phyloP scores from a whole-genome alignment of 2,113 vertebrate genomes.

The Thalassarche chlororhynchos region DNA sequence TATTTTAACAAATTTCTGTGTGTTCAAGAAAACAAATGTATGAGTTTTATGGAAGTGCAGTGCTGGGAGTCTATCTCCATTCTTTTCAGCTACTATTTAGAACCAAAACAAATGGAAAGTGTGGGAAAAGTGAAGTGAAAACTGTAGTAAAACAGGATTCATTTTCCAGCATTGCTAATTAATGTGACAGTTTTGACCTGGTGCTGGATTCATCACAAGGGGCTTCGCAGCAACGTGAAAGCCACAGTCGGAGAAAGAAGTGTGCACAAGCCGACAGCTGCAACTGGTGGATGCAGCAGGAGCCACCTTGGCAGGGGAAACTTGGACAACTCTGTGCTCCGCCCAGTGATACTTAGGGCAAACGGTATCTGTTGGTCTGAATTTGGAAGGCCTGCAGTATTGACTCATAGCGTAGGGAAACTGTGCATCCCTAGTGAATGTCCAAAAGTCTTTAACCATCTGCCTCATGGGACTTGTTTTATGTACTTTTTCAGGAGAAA shows the following conservation, averaged over 20 bases:
- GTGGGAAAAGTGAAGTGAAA: not conserved
- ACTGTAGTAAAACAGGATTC: not conserved
- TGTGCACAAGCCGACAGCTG: not conserved
- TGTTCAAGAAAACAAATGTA: not conserved
- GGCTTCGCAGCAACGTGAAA: fast-evolving
- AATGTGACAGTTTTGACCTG: not conserved
- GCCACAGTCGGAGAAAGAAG: not conserved
- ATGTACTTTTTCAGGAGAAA: not conserved
- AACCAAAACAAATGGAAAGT: not conserved
- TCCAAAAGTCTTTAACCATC: not conserved
- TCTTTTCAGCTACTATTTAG: not conserved
- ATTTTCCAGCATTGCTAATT: not conserved
- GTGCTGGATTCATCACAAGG: not conserved
- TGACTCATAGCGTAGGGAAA: not conserved
- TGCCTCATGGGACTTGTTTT: not conserved
- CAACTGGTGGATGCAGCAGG: fast-evolving
- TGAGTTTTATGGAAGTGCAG: not conserved
- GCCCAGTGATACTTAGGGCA: not conserved
- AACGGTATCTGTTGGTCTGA: not conserved
- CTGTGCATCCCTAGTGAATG: not conserved
- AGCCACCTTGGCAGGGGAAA: not conserved
- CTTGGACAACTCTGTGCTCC: not conserved
- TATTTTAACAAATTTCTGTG: not conserved
- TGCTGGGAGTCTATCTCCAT: not conserved
- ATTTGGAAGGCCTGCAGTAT: not conserved